Conservation (phyloP, 2,113 vertebrate species). For the Malurus elegans region DNA sequence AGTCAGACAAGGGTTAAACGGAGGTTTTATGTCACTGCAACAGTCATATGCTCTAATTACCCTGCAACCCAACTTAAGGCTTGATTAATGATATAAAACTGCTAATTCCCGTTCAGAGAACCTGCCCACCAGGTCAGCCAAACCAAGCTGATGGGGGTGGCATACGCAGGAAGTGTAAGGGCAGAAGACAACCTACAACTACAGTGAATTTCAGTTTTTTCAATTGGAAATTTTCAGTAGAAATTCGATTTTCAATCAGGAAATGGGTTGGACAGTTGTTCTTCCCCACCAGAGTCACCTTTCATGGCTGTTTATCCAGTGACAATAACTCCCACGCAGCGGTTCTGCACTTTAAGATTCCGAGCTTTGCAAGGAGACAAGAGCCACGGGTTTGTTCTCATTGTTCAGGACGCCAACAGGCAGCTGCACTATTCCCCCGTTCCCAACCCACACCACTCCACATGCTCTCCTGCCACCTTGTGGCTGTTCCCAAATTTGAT, state of each 20-base stretch:
- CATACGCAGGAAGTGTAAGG: fast-evolving
- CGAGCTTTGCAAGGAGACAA: neutral
- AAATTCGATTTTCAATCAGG: neutral
- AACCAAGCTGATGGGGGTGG: fast-evolving
- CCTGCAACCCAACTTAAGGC: neutral
- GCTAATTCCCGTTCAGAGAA: neutral
- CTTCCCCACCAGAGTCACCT: no score
- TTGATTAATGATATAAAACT: neutral
- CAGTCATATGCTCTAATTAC: neutral
- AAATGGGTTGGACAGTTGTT: neutral
- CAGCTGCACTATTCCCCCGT: fast-evolving
- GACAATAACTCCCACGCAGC: neutral
- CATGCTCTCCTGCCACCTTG: neutral
- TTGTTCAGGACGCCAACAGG: fast-evolving
- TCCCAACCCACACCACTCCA: fast-evolving
- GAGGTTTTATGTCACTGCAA: neutral
- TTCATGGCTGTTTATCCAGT: neutral
- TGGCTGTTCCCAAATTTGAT: neutral
- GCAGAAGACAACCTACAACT: neutral
- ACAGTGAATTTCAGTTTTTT: neutral
- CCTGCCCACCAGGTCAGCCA: neutral
- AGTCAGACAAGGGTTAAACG: neutral
- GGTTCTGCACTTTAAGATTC: neutral
- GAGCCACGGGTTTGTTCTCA: fast-evolving
- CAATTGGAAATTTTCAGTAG: neutral